Base-by-base conservation (phyloP, 2,797 vertebrate species). In the Melanotaenia pygmaea region DNA sequence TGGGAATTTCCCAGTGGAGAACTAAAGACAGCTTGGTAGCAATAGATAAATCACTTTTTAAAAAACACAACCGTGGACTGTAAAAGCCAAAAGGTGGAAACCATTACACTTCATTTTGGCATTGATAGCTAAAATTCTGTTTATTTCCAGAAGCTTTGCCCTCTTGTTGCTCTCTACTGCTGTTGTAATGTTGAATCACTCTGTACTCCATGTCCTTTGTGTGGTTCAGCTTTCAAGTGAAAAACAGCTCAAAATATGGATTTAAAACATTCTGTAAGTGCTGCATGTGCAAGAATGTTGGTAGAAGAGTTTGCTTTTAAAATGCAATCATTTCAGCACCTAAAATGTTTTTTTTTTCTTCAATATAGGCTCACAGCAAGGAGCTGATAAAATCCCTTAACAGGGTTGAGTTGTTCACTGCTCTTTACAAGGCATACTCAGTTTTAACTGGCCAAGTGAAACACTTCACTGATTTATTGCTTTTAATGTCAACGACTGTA, bases 311-410 rank as follows among this genome's bases (percentile, higher is more conserved):
- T 14, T 47, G 0, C 47, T 45, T 65, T 81, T 67, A 76, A 83
- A 75, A 73, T 83, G 71, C 79, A 81, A 89, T 88, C 85, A 77
- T 74, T 77, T 79, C 69, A 77, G 60, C 67, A 54, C 20, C 47
- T 8, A 56, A 34, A 67, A 54, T 30, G 51, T 67, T 11, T 11
- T 16, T 20, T 0, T 45, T 70, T 51, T 11, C 0, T 37, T 37
- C 7, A 69, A 73, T 20, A 3, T 45, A 47, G 4, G 38, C 38
- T 45, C 6, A 47, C 34, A 59, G 71, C 62, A 24, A 13, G 34
- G 40, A 72, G 30, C 30, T 43, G 35, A 1, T 66, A 50, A 58
- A 64, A 71, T 71, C 24, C 74, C 75, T 76, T 76, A 20, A n/a
- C 77, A 58, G 68, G 74, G 51, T 71, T 64, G 28, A 67, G 43